Evolutionary conservation across 1,140 invertebrate genomes (phyloP), one percentile per base, ranked within the genome.

Genomic region (Notospermus geniculatus): DNA sequence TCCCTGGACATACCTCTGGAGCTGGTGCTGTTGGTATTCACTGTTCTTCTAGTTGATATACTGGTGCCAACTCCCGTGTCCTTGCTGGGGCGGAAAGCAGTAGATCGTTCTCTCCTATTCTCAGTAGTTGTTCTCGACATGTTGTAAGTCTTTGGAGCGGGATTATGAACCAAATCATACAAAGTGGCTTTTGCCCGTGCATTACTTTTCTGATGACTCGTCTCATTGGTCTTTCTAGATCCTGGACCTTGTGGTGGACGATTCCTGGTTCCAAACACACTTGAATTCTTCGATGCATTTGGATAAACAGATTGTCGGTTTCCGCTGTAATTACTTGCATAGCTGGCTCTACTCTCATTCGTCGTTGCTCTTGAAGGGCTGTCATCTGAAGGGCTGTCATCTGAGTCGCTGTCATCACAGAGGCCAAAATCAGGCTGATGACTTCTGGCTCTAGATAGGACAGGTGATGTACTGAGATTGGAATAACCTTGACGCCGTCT

Each of bases 41-140:
- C 32, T 36, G 32, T 36, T 36, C 32, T 36, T 36, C 32, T 36
- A 4, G 32, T 36, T 36, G 32, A 15, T 7, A 7, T 36, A 36
- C 32, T 15, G 15, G 32, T n/a, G n/a, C n/a, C 32, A 36, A 15
- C 15, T 7, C 32, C 15, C 15, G 32, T 36, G 15, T 36, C 32
- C 32, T 36, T 36, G 32, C 32, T 36, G 32, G 32, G 32, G 15
- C 32, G 32, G 32, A 50, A 50, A 50, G 46, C 46, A 50, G 46
- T 50, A 9, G 46, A 50, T 7, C 46, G 46, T 50, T 50, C 19
- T n/a, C 46, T 50, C n/a, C 46, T 27, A 50, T 9, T n/a, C 15
- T 36, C 32, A 36, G 15, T 36, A 36, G 32, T 36, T 15, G 32
- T 7, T 7, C 15, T 36, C 15, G 32, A 36, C 15, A 36, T 4